A percentile compares a stretch with the other conserved stretches of the same genome.
These are phyloP conservation scores for Anabas testudineus DNA, from an alignment of 2,797 vertebrate genomes.

Conservation along the genomic window DNA sequence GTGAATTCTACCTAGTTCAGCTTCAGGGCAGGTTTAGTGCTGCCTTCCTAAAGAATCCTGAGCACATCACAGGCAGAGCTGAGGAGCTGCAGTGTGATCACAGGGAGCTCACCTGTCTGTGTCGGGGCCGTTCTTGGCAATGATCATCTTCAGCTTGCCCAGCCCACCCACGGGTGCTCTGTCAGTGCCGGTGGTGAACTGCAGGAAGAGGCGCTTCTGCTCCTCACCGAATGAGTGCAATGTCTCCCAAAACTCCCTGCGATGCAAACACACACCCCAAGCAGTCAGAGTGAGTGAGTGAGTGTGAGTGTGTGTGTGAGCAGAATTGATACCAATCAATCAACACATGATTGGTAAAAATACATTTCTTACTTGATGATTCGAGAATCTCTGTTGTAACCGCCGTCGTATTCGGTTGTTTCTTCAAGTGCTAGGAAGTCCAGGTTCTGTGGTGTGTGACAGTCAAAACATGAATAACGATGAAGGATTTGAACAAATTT, in stretches of 20 bases:
- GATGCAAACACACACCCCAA: neutral
- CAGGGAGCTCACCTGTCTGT: slow-evolving; percentile 89
- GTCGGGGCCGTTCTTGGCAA: slow-evolving; percentile 98
- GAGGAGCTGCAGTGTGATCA: neutral
- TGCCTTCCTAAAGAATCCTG: too few species aligned
- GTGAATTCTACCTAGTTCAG: too few species aligned
- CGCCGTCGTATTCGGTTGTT: slow-evolving; percentile 98
- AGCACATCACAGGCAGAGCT: too few species aligned
- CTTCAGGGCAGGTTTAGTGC: too few species aligned
- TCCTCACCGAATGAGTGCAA: slow-evolving; percentile 97
- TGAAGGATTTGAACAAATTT: neutral
- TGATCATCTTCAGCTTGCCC: slow-evolving; percentile 99
- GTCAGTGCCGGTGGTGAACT: slow-evolving; percentile 99
- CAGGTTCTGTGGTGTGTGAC: slow-evolving; percentile 87
- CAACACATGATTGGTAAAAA: too few species aligned
- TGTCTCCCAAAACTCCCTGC: slow-evolving; percentile 98
- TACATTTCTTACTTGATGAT: slow-evolving; percentile 95
- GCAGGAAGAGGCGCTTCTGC: slow-evolving; percentile 98
- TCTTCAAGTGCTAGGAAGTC: slow-evolving; percentile 98
- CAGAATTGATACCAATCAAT: too few species aligned
- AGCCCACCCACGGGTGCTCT: slow-evolving; percentile 97
- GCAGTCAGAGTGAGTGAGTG: neutral
- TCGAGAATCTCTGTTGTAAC: slow-evolving; percentile 94
- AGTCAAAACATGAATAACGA: slow-evolving; percentile 1
- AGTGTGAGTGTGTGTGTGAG: neutral